phyloP scores from a whole-genome alignment of 2,888 invertebrate species.

The Lottia scabra region DNA sequence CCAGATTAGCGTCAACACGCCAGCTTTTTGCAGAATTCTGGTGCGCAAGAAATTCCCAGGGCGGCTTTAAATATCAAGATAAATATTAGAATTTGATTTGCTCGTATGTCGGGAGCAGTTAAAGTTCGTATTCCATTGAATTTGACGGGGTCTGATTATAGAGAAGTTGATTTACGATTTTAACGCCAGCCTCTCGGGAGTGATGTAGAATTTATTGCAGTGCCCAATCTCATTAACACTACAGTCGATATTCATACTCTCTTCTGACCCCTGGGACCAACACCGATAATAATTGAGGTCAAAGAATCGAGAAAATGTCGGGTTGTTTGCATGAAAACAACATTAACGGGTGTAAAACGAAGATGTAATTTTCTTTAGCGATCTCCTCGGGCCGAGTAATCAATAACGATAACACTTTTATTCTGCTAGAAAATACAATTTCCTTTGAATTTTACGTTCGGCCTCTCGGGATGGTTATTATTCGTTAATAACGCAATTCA shows the following conservation, averaged over 20 bases:
- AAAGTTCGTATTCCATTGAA: conserved; percentile 1
- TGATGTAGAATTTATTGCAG: conserved; percentile 15
- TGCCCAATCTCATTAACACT: background rate
- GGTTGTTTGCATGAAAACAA: conserved; percentile 30
- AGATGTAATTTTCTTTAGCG: conserved; percentile 25
- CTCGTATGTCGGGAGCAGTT: conserved; percentile 4
- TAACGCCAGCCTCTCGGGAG: background rate
- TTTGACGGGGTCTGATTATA: background rate
- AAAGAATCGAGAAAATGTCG: conserved; percentile 4
- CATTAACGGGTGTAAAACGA: conserved; percentile 29
- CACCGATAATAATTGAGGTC: conserved; percentile 15
- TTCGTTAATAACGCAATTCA: background rate
- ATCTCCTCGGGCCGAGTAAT: conserved; percentile 17
- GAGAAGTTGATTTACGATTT: background rate
- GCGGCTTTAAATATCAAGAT: background rate
- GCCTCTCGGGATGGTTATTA: conserved; percentile 30
- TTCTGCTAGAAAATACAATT: conserved; percentile 38
- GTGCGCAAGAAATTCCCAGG: background rate
- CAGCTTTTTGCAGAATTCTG: background rate
- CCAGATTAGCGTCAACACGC: background rate
- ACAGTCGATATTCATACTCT: conserved; percentile 16
- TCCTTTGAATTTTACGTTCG: conserved; percentile 48
- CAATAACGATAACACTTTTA: conserved; percentile 24
- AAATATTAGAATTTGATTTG: background rate
- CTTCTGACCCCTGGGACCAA: conserved; percentile 21